Conservation (phyloP, 1,140 invertebrate genomes). For the Chlorops oryzae region DNA sequence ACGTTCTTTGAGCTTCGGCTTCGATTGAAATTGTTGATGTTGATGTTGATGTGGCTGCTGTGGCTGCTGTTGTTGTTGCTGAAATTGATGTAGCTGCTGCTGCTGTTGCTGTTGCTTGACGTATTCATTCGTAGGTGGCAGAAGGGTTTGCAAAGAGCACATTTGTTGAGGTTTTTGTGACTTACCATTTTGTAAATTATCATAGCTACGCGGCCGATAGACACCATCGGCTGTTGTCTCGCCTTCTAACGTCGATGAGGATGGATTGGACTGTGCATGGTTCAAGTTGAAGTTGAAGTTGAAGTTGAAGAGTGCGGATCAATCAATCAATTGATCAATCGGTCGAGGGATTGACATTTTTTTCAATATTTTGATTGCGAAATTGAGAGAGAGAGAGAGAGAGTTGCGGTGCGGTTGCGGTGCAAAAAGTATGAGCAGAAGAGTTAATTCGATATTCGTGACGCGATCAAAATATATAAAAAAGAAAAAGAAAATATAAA, state of each 20-base stretch:
- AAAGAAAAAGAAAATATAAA: too few species aligned
- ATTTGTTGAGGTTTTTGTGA: slow-evolving; percentile 31
- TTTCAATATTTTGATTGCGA: too few species aligned
- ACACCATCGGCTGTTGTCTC: slow-evolving; percentile 27
- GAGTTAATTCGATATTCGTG: too few species aligned
- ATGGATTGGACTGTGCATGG: slow-evolving; percentile 37
- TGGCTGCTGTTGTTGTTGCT: slow-evolving; percentile 40
- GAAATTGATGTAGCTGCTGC: slow-evolving; percentile 38
- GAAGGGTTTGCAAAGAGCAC: slow-evolving; percentile 40
- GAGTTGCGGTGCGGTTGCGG: too few species aligned
- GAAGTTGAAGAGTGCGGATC: too few species aligned
- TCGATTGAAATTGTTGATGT: slow-evolving; percentile 17
- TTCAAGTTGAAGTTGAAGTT: too few species aligned
- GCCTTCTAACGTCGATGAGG: slow-evolving; percentile 40
- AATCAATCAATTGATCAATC: too few species aligned
- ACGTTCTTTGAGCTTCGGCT: slow-evolving; percentile 22
- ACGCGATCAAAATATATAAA: too few species aligned
- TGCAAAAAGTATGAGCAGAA: too few species aligned
- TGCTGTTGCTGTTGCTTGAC: slow-evolving; percentile 18
- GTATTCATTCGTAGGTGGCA: slow-evolving; percentile 39
- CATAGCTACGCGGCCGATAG: slow-evolving; percentile 44
- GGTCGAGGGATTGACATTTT: too few species aligned
- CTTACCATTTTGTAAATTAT: slow-evolving; percentile 48
- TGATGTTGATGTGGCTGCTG: slow-evolving; percentile 22
- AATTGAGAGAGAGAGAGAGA: too few species aligned